These are phyloP conservation scores for Bombus soroeensis DNA, from an alignment of 1,140 invertebrate species.

Conservation along the genomic window DNA sequence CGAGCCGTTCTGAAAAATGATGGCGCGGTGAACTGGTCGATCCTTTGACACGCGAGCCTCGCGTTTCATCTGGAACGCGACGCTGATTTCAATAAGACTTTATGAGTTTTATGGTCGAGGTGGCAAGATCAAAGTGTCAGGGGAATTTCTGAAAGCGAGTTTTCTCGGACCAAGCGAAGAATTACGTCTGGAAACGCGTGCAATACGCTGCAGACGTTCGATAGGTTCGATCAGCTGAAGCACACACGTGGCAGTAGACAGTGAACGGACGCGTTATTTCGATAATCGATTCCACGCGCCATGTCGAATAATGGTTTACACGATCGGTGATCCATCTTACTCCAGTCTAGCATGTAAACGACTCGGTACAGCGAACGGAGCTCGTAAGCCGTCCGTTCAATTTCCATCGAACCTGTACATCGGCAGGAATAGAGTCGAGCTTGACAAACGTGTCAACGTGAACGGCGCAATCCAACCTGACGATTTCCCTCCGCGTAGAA, in stretches of 20 bases:
- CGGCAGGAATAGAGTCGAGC: constrained; percentile 15
- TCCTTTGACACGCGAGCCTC: constrained; percentile 20
- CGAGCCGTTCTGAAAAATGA: constrained; percentile 35
- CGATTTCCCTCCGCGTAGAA: not conserved
- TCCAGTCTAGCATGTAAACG: constrained; percentile 57
- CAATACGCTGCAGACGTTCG: no score
- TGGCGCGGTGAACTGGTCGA: constrained; percentile 20
- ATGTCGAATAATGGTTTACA: constrained; percentile 63
- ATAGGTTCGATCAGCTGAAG: not conserved
- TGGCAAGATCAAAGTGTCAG: not conserved
- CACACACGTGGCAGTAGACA: not conserved
- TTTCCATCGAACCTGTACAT: constrained; percentile 49
- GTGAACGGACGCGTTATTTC: constrained; percentile 32
- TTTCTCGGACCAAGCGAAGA: no score
- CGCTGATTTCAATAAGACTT: not conserved
- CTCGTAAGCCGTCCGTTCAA: constrained; percentile 59
- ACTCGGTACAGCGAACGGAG: constrained; percentile 51
- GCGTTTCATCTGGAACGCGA: not conserved
- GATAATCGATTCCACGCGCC: constrained; percentile 62
- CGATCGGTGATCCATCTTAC: constrained; percentile 63
- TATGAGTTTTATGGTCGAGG: not conserved
- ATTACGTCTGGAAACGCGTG: not conserved
- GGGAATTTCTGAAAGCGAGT: not conserved
- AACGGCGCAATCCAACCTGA: constrained; percentile 30
- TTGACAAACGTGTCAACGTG: constrained; percentile 51